A percentile compares a stretch with the other conserved stretches of the same genome.
phyloP scores from a whole-genome alignment of 2,797 vertebrate species.

The Acanthurus leucopareius region DNA sequence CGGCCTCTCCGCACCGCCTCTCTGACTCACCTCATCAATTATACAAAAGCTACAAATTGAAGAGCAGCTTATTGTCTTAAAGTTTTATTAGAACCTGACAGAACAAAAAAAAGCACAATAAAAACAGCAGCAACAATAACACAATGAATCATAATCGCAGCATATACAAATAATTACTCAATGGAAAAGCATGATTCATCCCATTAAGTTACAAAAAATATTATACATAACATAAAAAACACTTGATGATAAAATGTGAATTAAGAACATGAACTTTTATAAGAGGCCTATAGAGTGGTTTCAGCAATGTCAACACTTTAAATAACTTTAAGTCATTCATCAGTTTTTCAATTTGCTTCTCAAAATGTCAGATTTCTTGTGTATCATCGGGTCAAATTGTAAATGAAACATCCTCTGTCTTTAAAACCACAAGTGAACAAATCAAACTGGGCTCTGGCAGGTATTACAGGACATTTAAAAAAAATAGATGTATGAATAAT shows the following conservation, averaged over 20 bases:
- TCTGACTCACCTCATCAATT: slow-evolving; percentile 25
- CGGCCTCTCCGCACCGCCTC: background rate
- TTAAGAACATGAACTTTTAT: background rate
- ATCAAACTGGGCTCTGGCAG: no score
- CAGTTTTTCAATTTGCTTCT: no score
- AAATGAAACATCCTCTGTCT: no score
- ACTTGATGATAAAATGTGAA: slow-evolving; percentile 3
- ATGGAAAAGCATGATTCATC: background rate
- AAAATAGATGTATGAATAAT: background rate
- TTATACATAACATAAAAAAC: background rate
- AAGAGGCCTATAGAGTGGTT: background rate
- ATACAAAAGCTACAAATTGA: slow-evolving; percentile 6
- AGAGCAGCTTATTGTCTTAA: background rate
- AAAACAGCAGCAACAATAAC: background rate
- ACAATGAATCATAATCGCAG: slow-evolving; percentile 5
- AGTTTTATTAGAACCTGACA: slow-evolving; percentile 52
- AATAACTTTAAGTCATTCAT: no score
- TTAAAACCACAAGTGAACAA: no score
- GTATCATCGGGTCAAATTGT: no score
- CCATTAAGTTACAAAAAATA: slow-evolving; percentile 30
- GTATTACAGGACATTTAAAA: background rate
- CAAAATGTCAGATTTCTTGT: no score
- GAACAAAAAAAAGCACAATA: background rate
- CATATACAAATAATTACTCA: background rate
- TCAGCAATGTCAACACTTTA: background rate